These are phyloP conservation scores for Atta cephalotes DNA, from an alignment of 1,140 invertebrate genomes.

Conservation along the genomic window DNA sequence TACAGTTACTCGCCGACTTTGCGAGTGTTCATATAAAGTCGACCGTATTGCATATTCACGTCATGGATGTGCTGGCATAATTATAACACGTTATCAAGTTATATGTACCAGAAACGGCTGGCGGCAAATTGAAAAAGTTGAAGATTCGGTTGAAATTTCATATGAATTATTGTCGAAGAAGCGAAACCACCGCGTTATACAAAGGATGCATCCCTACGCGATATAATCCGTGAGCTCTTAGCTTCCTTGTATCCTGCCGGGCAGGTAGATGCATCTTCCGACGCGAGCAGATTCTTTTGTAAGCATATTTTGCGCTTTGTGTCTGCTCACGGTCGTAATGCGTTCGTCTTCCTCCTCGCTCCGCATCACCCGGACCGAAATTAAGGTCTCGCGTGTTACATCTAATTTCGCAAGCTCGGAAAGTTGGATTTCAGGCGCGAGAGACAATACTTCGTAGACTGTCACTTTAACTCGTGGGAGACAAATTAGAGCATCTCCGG, in stretches of 20 bases:
- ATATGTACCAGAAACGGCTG: conserved; percentile 21
- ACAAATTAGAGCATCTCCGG: conserved; percentile 54
- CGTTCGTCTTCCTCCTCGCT: neutral
- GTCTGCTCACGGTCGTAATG: conserved; percentile 49
- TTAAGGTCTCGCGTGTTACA: conserved; percentile 57
- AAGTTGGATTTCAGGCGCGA: conserved; percentile 32
- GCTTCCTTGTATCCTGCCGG: conserved; percentile 24
- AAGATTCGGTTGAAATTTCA: conserved; percentile 43
- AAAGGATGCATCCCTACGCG: conserved; percentile 15
- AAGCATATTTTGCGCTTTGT: conserved; percentile 64
- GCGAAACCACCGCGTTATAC: neutral
- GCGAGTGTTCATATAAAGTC: conserved; percentile 60
- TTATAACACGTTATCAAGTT: conserved; percentile 61
- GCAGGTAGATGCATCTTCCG: conserved; percentile 39
- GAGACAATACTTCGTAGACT: conserved; percentile 59
- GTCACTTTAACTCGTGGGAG: conserved; percentile 52
- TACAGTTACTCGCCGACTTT: conserved; percentile 61
- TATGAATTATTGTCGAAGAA: conserved; percentile 1
- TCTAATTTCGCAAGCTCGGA: conserved; percentile 56
- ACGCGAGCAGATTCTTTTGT: conserved; percentile 60
- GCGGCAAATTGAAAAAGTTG: conserved; percentile 60
- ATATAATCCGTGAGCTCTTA: conserved; percentile 22
- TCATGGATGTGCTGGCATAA: conserved; percentile 52
- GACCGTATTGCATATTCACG: conserved; percentile 62
- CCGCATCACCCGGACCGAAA: conserved; percentile 13